Base-by-base conservation (phyloP, 2,888 invertebrate genomes). In the Pseudococcus longispinus region DNA sequence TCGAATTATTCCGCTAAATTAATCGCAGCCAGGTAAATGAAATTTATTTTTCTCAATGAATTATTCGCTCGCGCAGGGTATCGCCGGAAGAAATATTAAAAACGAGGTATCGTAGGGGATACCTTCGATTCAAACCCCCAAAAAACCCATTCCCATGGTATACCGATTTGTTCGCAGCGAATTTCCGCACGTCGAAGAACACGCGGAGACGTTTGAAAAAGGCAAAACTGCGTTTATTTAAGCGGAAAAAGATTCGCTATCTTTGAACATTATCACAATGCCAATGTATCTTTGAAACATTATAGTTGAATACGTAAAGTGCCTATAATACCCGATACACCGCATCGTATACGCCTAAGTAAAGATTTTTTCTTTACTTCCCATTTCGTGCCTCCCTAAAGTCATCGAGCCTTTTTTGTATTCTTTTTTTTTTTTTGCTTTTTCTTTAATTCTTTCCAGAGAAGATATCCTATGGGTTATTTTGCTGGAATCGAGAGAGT, bases 1-100 rank as follows among this genome's bases (percentile, higher is more conserved):
- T 42, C 84, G 84, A 86, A 86, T 86, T 86, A 86, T 86, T 86
- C 86, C 86, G 51, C 86, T 86, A 86, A 86, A 86, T 86, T 86
- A 80, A 86, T 86, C 86, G 86, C 80, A 80, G 26, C 86, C 77
- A 77, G 86, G 77, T 77, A 86, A 80, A 85, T 85, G 74, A 85
- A 85, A 86, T 86, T 86, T 60, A 60, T 84, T 42, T 84, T 42
- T 32, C 29, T 60, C 55, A 32, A 65, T 37, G 65, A 84, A 65
- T 80, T 51, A 46, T 46, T 84, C 84, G 84, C 23, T 42, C 84
- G 84, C 37, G 8, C 51, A 37, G 37, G 37, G 82, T 80, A 15
- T 80, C 13, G 42, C 82, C 46, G 44, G 51, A 55, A 83, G 83
- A 83, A 84, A 65, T 84, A 42, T 65, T 42, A 84, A 84, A 84